Evolutionary conservation across 2,888 invertebrate genomes (phyloP), one percentile per base, ranked within the genome.

Genomic region (Gerosis bhagava): DNA sequence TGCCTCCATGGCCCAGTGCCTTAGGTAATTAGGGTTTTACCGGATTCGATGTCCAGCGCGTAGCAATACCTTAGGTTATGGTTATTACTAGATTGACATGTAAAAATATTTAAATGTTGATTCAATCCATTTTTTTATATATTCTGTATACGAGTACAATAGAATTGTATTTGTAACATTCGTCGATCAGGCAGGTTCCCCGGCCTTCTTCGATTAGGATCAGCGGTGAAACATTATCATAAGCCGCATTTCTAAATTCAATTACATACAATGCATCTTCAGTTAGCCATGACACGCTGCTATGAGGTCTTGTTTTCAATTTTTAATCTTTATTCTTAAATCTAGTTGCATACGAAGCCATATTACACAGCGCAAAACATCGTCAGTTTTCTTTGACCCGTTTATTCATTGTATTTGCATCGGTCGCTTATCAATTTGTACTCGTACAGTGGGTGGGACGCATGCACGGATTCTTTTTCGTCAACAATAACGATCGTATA

Each of bases 191-290:
- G 13, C 7, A 10, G 19, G 11, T 13, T 21, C 25, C 19, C 12
- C 13, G 12, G n/a, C 26, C 19, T 39, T 8, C 21, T 32, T 17
- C 17, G 17, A 24, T 25, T 13, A 13, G 6, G 22, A 15, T 29
- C 39, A 39, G 12, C 17, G 6, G 13, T 7, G n/a, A 8, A 12
- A n/a, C 12, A 8, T 21, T 28, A 40, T 31, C 22, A 31, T 21
- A 34, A 34, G 43, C 35, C 28, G 29, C 29, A 13, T 29, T 7
- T 36, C 36, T 24, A 37, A 44, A 43, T 43, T 44, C 15, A 44
- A 36, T 35, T 44, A 44, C 22, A 15, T 26, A 13, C 12, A 4
- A 31, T 22, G 10, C 12, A 16, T 19, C 15, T 16, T 29, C 24
- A 15, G 31, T 22, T 31, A 4, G 34, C 42, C 32, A 21, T 24